Conservation (phyloP, 2,797 vertebrate genomes). For the Coluber constrictor region DNA sequence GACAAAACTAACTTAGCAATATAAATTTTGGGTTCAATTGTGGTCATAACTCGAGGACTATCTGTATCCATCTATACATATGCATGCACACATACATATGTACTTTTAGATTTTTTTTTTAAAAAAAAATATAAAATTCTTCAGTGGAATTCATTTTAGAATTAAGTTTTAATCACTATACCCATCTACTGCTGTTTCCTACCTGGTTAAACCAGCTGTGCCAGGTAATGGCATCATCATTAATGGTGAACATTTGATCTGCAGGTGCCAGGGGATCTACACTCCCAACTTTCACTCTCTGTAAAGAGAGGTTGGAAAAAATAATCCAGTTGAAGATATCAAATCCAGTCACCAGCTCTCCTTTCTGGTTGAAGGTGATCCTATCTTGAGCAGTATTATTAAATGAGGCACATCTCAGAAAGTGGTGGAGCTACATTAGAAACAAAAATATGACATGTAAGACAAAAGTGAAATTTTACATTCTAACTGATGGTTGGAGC, state of each 20-base stretch:
- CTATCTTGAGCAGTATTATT: background rate
- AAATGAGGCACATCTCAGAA: background rate
- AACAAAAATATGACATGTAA: background rate
- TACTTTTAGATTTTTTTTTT: background rate
- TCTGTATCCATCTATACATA: background rate
- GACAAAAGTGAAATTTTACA: background rate
- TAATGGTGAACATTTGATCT: background rate
- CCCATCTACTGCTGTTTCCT: background rate
- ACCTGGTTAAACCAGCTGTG: slow-evolving; percentile 13
- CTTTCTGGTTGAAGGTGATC: background rate
- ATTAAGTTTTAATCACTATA: background rate
- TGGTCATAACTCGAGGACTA: background rate
- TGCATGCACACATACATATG: background rate
- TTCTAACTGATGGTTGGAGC: background rate
- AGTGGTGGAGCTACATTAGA: background rate
- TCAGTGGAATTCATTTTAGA: background rate
- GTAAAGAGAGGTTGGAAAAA: slow-evolving; percentile 5
- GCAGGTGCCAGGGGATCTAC: background rate
- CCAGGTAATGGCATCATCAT: background rate
- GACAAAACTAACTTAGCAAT: background rate
- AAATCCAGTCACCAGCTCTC: background rate
- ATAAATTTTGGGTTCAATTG: background rate
- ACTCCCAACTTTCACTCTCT: background rate
- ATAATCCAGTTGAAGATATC: slow-evolving; percentile 21
- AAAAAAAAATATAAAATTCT: background rate